phyloP scores from a whole-genome alignment of 2,888 invertebrate genomes.

The Hypolimnas misippus region DNA sequence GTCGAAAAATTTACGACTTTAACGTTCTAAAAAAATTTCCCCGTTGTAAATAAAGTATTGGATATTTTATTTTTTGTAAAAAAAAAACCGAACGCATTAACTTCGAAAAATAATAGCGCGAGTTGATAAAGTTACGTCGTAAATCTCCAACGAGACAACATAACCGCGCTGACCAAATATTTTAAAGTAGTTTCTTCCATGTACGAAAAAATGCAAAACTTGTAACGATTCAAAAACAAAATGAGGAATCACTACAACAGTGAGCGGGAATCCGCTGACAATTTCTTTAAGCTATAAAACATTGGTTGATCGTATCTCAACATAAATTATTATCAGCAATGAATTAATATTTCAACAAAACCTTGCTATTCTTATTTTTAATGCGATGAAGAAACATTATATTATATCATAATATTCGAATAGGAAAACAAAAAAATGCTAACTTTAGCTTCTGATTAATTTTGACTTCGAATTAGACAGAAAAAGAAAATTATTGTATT shows the following conservation, averaged over 20 bases:
- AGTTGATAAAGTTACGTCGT: conserved; percentile 29
- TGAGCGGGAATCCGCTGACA: not conserved
- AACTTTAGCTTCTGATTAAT: too few species aligned
- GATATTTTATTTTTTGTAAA: conserved; percentile 19
- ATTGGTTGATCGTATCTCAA: not conserved
- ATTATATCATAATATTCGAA: too few species aligned
- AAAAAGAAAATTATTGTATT: too few species aligned
- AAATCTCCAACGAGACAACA: conserved; percentile 32
- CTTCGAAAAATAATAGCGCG: conserved; percentile 28
- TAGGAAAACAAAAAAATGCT: too few species aligned
- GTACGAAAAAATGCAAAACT: conserved; percentile 3
- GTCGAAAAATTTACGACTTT: conserved; percentile 3
- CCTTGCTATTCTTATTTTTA: not conserved
- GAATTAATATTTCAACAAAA: not conserved
- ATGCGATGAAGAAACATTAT: too few species aligned
- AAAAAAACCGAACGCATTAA: conserved; percentile 18
- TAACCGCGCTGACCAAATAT: conserved; percentile 32
- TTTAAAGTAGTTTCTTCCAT: conserved; percentile 19
- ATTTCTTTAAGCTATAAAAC: not conserved
- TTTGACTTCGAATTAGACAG: too few species aligned
- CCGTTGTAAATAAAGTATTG: conserved; percentile 17
- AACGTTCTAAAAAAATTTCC: conserved; percentile 2
- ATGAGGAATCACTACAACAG: not conserved
- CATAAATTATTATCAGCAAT: not conserved
- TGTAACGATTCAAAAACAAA: conserved; percentile 2